Conservation (phyloP, 2,113 vertebrate species). For the Emydura subglobosa region DNA sequence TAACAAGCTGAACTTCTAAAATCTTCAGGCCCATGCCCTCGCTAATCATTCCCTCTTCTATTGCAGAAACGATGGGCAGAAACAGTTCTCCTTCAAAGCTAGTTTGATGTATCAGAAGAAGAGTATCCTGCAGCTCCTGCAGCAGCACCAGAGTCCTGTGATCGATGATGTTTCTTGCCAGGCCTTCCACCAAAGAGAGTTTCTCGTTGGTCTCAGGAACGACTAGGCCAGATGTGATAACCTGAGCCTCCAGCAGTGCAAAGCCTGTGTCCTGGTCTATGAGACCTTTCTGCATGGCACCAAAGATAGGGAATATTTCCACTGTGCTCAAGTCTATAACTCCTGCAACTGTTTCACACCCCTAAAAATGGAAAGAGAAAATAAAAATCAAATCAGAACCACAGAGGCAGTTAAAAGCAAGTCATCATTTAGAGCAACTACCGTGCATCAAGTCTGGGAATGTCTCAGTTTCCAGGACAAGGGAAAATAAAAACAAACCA, state of each 20-base stretch:
- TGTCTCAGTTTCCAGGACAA: neutral
- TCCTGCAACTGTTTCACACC: constrained; percentile 85
- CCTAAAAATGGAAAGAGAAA: constrained; percentile 80
- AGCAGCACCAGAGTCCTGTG: constrained; percentile 77
- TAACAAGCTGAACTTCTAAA: constrained; percentile 85
- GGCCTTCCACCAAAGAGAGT: constrained; percentile 85
- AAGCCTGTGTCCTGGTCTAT: constrained; percentile 95
- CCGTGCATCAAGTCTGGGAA: neutral
- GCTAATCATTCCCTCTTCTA: constrained; percentile 84
- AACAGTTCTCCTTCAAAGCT: constrained; percentile 51
- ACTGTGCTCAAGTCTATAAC: constrained; percentile 95
- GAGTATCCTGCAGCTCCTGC: constrained; percentile 80
- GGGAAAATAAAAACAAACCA: neutral
- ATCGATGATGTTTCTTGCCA: constrained; percentile 85
- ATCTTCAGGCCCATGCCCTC: constrained; percentile 88
- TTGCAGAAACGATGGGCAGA: constrained; percentile 79
- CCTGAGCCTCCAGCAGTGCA: constrained; percentile 89
- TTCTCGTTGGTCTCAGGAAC: constrained; percentile 82
- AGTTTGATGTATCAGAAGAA: constrained; percentile 71
- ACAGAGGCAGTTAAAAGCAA: neutral
- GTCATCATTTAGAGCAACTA: neutral
- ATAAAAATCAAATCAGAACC: constrained; percentile 35
- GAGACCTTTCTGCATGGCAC: constrained; percentile 91
- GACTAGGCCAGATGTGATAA: constrained; percentile 87
- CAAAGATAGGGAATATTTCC: constrained; percentile 93